A percentile compares a stretch with the other conserved stretches of the same genome.
Evolutionary conservation across 2,113 vertebrate genomes (phyloP).

Genomic region (Melanocharis versteri): DNA sequence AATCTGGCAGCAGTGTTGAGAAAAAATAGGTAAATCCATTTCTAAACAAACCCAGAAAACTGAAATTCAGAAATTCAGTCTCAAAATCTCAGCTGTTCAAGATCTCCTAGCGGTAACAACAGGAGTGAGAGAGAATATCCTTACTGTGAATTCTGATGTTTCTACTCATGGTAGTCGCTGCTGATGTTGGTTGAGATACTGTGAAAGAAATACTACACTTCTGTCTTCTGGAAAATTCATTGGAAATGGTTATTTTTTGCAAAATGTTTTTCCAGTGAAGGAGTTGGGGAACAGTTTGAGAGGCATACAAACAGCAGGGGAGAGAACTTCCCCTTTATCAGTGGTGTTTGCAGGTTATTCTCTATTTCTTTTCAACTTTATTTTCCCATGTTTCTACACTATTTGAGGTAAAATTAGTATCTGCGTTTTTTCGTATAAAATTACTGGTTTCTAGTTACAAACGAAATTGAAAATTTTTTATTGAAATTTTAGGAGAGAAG

Average conservation of each 20-base stretch:
- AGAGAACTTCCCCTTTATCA: background rate
- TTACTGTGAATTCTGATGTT: background rate
- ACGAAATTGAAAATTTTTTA: background rate
- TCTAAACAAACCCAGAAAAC: background rate
- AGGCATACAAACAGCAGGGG: background rate
- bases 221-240: background rate
- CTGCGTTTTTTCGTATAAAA: background rate
- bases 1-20: background rate
- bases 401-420: background rate
- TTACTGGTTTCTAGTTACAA: background rate
- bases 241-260: background rate
- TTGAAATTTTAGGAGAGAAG: background rate
- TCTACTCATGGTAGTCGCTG: background rate
- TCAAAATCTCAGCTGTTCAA: rapidly evolving
- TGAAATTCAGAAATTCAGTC: background rate
- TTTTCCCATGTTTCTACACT: background rate
- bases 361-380: background rate
- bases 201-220: background rate
- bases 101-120: background rate
- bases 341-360: background rate
- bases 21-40: background rate
- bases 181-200: background rate
- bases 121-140: background rate
- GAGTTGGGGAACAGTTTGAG: background rate
- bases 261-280: background rate